Conservation (phyloP, 2,797 vertebrate genomes). For the Myoxocephalus aenaeus region DNA sequence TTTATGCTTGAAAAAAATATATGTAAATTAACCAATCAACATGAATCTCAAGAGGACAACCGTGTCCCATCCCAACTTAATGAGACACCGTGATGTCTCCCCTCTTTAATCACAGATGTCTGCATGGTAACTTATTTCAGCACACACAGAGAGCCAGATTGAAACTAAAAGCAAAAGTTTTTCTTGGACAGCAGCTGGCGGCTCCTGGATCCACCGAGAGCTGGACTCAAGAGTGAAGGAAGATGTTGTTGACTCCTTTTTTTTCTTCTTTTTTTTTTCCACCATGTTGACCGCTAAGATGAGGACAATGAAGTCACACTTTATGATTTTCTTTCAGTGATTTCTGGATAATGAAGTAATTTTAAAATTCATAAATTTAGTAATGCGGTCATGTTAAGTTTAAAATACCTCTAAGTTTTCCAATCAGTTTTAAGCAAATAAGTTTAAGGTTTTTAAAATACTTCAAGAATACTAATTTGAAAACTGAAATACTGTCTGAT, state of each 20-base stretch:
- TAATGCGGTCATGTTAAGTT: too few species aligned
- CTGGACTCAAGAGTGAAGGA: slow-evolving; percentile 24
- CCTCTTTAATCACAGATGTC: slow-evolving; percentile 51
- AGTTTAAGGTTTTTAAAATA: neutral
- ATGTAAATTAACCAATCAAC: neutral
- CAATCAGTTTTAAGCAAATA: neutral
- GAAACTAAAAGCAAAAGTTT: slow-evolving; percentile 36
- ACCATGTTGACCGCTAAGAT: slow-evolving; percentile 9
- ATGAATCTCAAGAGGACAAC: slow-evolving; percentile 5
- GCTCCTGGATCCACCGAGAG: slow-evolving; percentile 25
- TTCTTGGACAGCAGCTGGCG: slow-evolving; percentile 33
- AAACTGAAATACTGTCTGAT: neutral
- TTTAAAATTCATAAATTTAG: neutral
- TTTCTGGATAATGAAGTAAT: neutral
- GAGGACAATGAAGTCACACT: slow-evolving; percentile 13
- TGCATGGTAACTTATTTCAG: slow-evolving; percentile 31
- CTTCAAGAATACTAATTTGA: neutral
- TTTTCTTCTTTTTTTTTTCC: neutral
- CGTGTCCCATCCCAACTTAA: slow-evolving; percentile 15
- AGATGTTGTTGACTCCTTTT: neutral
- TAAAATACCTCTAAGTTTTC: neutral
- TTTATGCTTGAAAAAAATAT: neutral
- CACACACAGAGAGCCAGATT: slow-evolving; percentile 32
- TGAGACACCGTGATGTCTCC: slow-evolving; percentile 21
- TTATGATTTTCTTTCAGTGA: neutral